phyloP scores from a whole-genome alignment of 2,888 invertebrate genomes.

The Mimumesa dahlbomi region DNA sequence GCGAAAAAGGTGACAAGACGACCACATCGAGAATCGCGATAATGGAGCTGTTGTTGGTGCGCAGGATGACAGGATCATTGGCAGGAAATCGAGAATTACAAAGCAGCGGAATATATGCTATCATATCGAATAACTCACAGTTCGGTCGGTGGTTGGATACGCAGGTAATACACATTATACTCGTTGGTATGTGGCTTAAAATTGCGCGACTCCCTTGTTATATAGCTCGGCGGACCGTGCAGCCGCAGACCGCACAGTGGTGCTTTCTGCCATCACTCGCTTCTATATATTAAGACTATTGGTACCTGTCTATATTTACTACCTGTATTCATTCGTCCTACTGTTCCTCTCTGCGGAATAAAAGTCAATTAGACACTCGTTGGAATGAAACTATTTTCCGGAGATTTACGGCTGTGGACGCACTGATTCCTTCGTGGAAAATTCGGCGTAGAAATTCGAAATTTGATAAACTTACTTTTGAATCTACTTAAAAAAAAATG shows the following conservation, averaged over 20 bases:
- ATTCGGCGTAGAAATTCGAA: too few species aligned
- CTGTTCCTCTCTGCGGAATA: not conserved
- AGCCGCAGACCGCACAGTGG: constrained; percentile 75
- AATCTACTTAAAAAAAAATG: too few species aligned
- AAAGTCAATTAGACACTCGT: not conserved
- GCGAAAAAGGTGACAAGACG: constrained; percentile 39
- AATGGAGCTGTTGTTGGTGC: constrained; percentile 30
- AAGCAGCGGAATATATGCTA: constrained; percentile 51
- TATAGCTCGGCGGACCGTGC: constrained; percentile 70
- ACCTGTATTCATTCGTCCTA: constrained; percentile 41
- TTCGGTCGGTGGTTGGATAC: constrained; percentile 26
- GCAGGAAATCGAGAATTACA: constrained; percentile 70
- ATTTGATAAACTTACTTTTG: too few species aligned
- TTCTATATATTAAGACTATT: constrained; percentile 64
- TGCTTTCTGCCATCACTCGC: constrained; percentile 48
- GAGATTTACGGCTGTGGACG: too few species aligned
- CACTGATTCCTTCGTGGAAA: too few species aligned
- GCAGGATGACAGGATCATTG: constrained; percentile 21
- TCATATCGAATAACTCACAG: constrained; percentile 29
- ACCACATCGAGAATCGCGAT: constrained; percentile 33
- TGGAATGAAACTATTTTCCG: too few species aligned
- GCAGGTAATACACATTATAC: constrained; percentile 47
- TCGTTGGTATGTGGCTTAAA: constrained; percentile 61
- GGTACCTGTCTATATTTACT: constrained; percentile 49
- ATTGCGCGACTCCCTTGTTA: constrained; percentile 69